Evolutionary conservation across 2,888 invertebrate species (phyloP).

Genomic region (Diachrysia chrysitis): DNA sequence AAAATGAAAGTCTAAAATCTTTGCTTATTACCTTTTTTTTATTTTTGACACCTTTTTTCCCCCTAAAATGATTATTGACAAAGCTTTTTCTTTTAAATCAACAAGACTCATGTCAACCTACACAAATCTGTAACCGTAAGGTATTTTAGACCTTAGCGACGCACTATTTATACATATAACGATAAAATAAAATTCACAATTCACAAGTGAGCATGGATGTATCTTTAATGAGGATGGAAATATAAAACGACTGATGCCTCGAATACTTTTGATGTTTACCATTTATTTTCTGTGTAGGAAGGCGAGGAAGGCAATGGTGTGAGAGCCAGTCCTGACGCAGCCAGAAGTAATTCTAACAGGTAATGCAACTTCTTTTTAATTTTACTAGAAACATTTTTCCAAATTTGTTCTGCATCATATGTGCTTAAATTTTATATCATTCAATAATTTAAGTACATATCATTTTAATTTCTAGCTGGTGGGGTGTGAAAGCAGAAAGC

Average conservation of each 20-base stretch:
- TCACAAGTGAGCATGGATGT: neutral
- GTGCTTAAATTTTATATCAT: too few relatives aligned
- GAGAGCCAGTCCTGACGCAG: slow-evolving; percentile 81
- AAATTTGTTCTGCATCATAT: neutral
- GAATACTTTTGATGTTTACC: neutral
- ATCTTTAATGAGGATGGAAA: neutral
- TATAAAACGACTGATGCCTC: neutral
- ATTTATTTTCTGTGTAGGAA: slow-evolving; percentile 68
- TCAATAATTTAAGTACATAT: neutral
- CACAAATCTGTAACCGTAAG: too few relatives aligned
- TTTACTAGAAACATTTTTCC: neutral
- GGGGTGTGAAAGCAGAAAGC: slow-evolving; percentile 89
- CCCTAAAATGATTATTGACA: too few relatives aligned
- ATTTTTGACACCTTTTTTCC: too few relatives aligned
- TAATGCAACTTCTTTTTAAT: slow-evolving; percentile 41
- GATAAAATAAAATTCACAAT: too few relatives aligned
- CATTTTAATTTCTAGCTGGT: slow-evolving; percentile 73
- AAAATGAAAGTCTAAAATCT: too few relatives aligned
- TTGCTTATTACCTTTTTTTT: too few relatives aligned
- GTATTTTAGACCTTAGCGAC: too few relatives aligned
- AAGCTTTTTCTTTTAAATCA: too few relatives aligned
- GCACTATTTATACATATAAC: too few relatives aligned
- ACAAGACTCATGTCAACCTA: too few relatives aligned
- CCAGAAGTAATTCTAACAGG: slow-evolving; percentile 78
- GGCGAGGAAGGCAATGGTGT: slow-evolving; percentile 78